Base-by-base conservation (phyloP, 2,888 invertebrate species). In the Dascillus cervinus region DNA sequence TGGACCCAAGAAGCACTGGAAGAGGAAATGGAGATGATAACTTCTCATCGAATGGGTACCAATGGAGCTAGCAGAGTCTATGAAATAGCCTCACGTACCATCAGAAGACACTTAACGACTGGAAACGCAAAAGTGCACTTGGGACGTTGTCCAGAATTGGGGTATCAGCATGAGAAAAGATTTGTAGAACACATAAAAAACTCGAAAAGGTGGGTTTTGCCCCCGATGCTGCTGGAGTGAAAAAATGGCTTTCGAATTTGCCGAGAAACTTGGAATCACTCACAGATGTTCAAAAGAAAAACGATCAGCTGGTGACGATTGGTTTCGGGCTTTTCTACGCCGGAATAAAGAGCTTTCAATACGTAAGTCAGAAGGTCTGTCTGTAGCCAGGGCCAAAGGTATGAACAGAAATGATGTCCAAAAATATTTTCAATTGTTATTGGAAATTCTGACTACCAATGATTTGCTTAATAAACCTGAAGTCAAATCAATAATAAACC, bases 351-450 rank as follows among this genome's bases (percentile, higher is more conserved):
- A 49, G n/a, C 26, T 50, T 9, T 32, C 34, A 31, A 29, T 47
- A 30, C 35, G 48, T 46, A 48, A 56, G 39, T 36, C 51, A 32
- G 47, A 55, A 36, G 50, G 50, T 26, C 37, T 52, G 26, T 49
- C 52, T 13, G 22, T 51, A 28, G 39, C 36, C 28, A 35, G 50
- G 39, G 46, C 44, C 24, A 30, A 46, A 35, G 43, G 47, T 24
- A 36, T 53, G 32, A 52, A 38, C 37, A 34, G 50, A 37, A 36
- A 39, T 26, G 52, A 29, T 13, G 15, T 37, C 14, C 25, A 26
- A 14, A 35, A 37, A 21, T 32, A 36, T 36, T 32, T 36, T 36
- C 15, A 21, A 32, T 32, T 32, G 13, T 28, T 36, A 19, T 32
- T 27, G 28, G 27, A 3, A 25, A 27, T 15, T 19, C 24, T 26